Evolutionary conservation across 1,140 invertebrate genomes (phyloP).

Genomic region (Drosophila carrolli): DNA sequence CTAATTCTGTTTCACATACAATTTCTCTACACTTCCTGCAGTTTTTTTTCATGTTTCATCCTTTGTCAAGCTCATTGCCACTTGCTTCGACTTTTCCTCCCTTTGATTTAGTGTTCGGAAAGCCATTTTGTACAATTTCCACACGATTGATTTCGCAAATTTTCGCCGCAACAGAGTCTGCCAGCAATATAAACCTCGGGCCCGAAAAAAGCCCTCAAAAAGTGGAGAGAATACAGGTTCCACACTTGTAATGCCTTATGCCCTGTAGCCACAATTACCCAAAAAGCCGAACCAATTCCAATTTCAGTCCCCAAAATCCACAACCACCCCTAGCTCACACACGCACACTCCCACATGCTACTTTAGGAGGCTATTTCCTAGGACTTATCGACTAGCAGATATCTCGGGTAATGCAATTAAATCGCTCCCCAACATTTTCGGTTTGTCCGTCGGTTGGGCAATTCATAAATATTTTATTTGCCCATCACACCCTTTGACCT

Average conservation of each 20-base stretch:
- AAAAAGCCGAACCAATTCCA: slow-evolving; percentile 75
- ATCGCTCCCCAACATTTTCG: slow-evolving; percentile 58
- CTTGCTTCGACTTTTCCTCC: slow-evolving; percentile 13
- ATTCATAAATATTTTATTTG: slow-evolving; percentile 83
- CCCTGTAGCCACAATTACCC: slow-evolving; percentile 78
- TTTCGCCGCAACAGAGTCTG: slow-evolving; percentile 67
- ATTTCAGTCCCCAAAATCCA: slow-evolving; percentile 30
- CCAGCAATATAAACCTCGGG: slow-evolving; percentile 9
- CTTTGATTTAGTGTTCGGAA: slow-evolving; percentile 71
- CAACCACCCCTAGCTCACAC: slow-evolving; percentile 28
- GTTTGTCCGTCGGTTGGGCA: slow-evolving; percentile 50
- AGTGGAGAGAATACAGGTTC: slow-evolving; percentile 43
- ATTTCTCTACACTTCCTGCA: not conserved
- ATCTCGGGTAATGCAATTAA: slow-evolving; percentile 75
- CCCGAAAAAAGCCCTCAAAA: slow-evolving; percentile 3
- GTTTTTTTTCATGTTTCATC: not conserved
- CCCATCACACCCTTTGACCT: slow-evolving; percentile 65
- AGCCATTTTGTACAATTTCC: slow-evolving; percentile 81
- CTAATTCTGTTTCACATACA: not conserved
- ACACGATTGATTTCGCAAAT: slow-evolving; percentile 83
- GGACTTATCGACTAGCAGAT: slow-evolving; percentile 63
- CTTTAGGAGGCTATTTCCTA: slow-evolving; percentile 20
- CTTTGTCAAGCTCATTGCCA: slow-evolving; percentile 42
- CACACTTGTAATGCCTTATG: slow-evolving; percentile 72
- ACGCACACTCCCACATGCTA: slow-evolving; percentile 28